Evolutionary conservation across 2,113 vertebrate genomes (phyloP).

Genomic region (Clarias macrocephalus): DNA sequence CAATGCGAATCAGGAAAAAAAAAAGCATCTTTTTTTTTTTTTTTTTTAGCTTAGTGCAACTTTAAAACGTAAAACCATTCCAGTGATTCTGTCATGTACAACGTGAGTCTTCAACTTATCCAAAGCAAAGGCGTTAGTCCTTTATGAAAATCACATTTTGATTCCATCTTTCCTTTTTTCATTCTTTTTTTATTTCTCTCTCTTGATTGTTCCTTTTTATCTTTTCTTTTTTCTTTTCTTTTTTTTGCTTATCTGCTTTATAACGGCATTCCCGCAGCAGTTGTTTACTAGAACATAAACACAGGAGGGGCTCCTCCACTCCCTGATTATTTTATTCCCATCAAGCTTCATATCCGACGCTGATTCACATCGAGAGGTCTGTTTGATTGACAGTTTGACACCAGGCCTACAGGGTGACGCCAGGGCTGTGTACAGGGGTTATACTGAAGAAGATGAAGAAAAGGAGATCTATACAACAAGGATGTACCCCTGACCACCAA

Average conservation of each 20-base stretch:
- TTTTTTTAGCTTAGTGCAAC: conserved; percentile 78
- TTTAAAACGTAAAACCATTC: conserved; percentile 77
- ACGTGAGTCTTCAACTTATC: conserved; percentile 65
- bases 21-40: conserved; percentile 67
- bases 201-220: conserved; percentile 31
- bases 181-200: conserved; percentile 39
- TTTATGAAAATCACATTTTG: conserved; percentile 59
- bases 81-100: conserved; percentile 71
- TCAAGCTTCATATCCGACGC: conserved; percentile 62
- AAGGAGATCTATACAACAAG: conserved; percentile 69
- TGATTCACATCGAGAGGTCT: conserved; percentile 61
- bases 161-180: conserved; percentile 54
- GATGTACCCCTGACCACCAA: conserved; percentile 68
- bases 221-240: conserved; percentile 37
- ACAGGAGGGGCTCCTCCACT: conserved; percentile 64
- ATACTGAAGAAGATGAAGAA: conserved; percentile 55
- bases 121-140: conserved; percentile 62
- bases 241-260: conserved; percentile 70
- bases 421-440: conserved; percentile 47
- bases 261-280: conserved; percentile 67
- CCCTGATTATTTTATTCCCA: conserved; percentile 66
- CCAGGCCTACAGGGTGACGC: conserved; percentile 57
- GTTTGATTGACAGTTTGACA: conserved; percentile 63
- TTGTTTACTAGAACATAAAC: conserved; percentile 80
- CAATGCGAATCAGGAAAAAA: conserved; percentile 66